A percentile compares a stretch with the other conserved stretches of the same genome.
These are phyloP conservation scores for Hyles euphorbiae DNA, from an alignment of 1,140 invertebrate species.

Conservation along the genomic window DNA sequence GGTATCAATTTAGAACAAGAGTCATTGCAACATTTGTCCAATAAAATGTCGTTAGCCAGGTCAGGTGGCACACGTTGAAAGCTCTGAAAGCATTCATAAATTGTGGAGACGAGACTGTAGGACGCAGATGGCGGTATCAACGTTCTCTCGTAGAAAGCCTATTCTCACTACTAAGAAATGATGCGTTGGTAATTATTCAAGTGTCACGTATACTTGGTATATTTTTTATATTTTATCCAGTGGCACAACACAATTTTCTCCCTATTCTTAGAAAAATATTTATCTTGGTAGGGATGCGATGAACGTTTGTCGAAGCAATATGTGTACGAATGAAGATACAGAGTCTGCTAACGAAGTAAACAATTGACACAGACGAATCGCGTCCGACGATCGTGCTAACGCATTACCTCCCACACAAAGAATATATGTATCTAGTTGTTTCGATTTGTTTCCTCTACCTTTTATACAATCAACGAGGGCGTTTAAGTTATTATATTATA, in stretches of 20 bases:
- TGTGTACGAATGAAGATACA: conserved; percentile 43
- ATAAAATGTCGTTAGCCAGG: conserved; percentile 58
- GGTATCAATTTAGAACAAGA: no score
- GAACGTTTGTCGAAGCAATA: conserved; percentile 42
- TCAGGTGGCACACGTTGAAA: conserved; percentile 71
- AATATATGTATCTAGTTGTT: conserved; percentile 50
- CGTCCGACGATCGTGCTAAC: conserved; percentile 45
- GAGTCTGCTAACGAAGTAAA: conserved; percentile 67
- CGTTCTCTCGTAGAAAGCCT: conserved; percentile 43
- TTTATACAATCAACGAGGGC: conserved; percentile 21
- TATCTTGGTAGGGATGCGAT: conserved; percentile 33
- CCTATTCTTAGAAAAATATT: conserved; percentile 20
- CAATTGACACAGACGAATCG: conserved; percentile 56
- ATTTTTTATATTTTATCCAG: neutral
- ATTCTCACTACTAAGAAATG: conserved; percentile 37
- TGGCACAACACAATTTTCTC: no score
- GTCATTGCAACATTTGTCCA: conserved; percentile 44
- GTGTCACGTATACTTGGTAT: neutral
- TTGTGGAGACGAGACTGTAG: conserved; percentile 55
- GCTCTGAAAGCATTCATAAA: conserved; percentile 73
- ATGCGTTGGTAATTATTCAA: conserved; percentile 27
- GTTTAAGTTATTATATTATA: no score
- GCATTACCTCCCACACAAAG: conserved; percentile 47
- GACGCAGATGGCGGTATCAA: conserved; percentile 60
- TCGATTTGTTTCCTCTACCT: conserved; percentile 42